A percentile compares a stretch with the other conserved stretches of the same genome.
These are phyloP conservation scores for Erebia aethiops DNA, from an alignment of 2,888 invertebrate species.

Conservation along the genomic window DNA sequence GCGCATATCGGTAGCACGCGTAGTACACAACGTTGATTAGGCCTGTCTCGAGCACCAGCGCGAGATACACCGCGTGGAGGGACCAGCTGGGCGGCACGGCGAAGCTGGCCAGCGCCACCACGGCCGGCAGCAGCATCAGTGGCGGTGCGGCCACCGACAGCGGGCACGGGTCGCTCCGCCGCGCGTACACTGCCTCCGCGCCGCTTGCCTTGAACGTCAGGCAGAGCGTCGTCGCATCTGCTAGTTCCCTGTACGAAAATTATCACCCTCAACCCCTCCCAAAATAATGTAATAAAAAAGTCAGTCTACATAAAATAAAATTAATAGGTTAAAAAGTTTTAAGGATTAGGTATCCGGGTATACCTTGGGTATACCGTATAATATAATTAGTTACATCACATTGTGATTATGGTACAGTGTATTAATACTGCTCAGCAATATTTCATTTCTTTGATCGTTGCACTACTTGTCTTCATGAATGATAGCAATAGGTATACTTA, in stretches of 20 bases:
- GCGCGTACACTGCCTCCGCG: constrained; percentile 62
- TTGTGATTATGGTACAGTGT: no score
- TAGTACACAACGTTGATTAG: constrained; percentile 66
- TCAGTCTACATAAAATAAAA: background rate
- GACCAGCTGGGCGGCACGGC: constrained; percentile 65
- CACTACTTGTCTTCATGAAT: background rate
- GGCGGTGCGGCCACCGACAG: constrained; percentile 67
- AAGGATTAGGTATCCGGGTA: no score
- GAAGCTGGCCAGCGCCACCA: constrained; percentile 63
- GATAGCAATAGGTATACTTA: background rate
- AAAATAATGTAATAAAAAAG: constrained; percentile 3
- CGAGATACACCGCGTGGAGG: constrained; percentile 64
- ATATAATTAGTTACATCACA: no score
- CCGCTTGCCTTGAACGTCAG: constrained; percentile 66
- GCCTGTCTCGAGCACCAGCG: constrained; percentile 64
- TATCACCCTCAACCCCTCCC: constrained; percentile 33
- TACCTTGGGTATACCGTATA: background rate
- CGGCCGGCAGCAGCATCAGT: constrained; percentile 72
- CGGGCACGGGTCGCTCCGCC: constrained; percentile 65
- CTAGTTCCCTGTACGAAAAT: constrained; percentile 64
- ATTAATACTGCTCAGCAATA: background rate
- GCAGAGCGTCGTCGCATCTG: constrained; percentile 69
- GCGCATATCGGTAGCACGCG: constrained; percentile 61
- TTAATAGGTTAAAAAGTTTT: background rate
- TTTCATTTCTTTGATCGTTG: background rate